Evolutionary conservation across 2,797 vertebrate genomes (phyloP).

Genomic region (Eremophila alpestris): DNA sequence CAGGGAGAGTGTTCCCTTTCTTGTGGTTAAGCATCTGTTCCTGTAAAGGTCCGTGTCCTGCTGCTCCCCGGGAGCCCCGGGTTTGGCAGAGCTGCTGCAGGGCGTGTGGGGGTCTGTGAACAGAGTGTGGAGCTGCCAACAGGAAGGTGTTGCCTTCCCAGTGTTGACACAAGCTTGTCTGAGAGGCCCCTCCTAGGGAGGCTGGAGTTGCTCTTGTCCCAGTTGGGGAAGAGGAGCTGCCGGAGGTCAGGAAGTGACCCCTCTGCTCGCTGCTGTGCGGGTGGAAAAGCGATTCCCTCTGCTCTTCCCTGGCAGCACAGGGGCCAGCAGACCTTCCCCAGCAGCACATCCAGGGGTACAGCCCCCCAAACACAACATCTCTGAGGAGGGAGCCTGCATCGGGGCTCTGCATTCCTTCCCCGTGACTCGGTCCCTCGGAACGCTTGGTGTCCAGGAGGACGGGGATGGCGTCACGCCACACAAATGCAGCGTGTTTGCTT

Average conservation of each 20-base stretch:
- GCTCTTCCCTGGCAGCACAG: not conserved
- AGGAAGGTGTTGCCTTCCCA: conserved; percentile 49
- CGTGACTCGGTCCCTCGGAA: not conserved
- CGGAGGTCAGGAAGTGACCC: conserved; percentile 5
- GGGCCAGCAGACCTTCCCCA: not conserved
- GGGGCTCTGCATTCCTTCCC: not conserved
- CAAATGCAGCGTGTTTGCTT: not conserved
- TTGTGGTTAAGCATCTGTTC: not conserved
- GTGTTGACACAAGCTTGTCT: conserved; percentile 52
- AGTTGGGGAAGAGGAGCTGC: conserved; percentile 17
- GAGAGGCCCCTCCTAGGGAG: conserved; percentile 40
- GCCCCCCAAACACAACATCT: not conserved
- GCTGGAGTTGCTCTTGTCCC: not conserved
- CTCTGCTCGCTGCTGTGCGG: not conserved
- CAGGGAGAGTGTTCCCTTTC: not conserved
- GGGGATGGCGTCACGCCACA: not conserved
- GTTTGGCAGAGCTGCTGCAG: not conserved
- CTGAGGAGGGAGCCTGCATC: not conserved
- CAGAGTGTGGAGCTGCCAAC: not conserved
- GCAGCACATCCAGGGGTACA: fast-evolving
- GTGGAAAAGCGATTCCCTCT: conserved; percentile 7
- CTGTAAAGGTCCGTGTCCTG: not conserved
- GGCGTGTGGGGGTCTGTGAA: conserved; percentile 20
- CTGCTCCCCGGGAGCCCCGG: not conserved
- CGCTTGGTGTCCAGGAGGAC: not conserved